Base-by-base conservation (phyloP, 1,140 invertebrate species). In the Drosophila hydei region DNA sequence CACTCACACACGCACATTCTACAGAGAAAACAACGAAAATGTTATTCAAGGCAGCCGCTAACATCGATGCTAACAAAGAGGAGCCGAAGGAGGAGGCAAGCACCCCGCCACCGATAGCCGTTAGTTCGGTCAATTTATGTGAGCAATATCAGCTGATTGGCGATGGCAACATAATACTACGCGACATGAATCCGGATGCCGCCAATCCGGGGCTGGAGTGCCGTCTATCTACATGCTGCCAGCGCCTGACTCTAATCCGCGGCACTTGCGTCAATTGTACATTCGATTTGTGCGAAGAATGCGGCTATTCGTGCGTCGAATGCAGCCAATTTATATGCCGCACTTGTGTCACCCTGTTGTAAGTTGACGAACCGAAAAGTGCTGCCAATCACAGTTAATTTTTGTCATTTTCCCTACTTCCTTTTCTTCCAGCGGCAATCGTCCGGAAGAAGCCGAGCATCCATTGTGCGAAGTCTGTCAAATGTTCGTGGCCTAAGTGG, bases 331-430 rank as follows among this genome's bases (percentile, higher is more conserved):
- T 89, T 14, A 69, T 90, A 5, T 90, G 89, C 48, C 79, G 72
- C 42, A 72, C 75, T 6, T 90, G 89, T 48, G 85, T 90, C 0
- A 75, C 74, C 1, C n/a, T 90, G 14, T 90, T 90, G 89, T 90
- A 45, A 83, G 89, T 90, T 12, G 6, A 1, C 8, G 8, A 3
- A 8, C 9, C 8, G 12, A n/a, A 38, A 38, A 23, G 12, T 36
- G 12, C 4, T 47, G 14, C 5, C 6, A 0, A 8, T 5, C n/a
- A 1, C 1, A 2, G 0, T 25, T 6, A 9, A 61, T 9, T 6
- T 8, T 27, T n/a, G n/a, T n/a, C n/a, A n/a, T n/a, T n/a, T n/a
- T 12, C 36, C 0, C 42, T 12, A 12, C 11, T 16, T 5, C 18
- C 8, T 11, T 18, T 7, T 38, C 4, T 23, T 58, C 0, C 43